phyloP scores from a whole-genome alignment of 2,888 invertebrate species.

The Nomada goodeniana region DNA sequence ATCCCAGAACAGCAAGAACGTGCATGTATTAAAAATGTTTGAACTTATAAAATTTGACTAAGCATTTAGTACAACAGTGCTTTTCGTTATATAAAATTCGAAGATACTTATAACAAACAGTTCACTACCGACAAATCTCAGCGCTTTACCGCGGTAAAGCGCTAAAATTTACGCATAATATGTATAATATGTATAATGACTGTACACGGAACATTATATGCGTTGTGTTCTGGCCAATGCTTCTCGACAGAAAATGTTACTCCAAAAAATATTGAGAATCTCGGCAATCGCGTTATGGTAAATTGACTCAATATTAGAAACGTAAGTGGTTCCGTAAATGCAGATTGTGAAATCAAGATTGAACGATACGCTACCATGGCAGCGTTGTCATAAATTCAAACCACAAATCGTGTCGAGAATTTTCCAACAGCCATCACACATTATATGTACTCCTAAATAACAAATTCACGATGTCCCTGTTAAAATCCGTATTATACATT shows the following conservation, averaged over 20 bases:
- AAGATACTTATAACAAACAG: conserved; percentile 59
- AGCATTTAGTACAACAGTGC: conserved; percentile 57
- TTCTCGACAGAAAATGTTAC: background rate
- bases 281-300: conserved; percentile 41
- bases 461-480: conserved; percentile 46
- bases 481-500: conserved; percentile 54
- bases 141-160: conserved; percentile 13
- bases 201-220: conserved; percentile 51
- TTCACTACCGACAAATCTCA: conserved; percentile 34
- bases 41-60: conserved; percentile 66
- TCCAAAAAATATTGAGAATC: background rate
- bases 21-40: conserved; percentile 56
- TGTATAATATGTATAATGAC: conserved; percentile 27
- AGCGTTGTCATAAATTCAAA: conserved; percentile 60
- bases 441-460: conserved; percentile 48
- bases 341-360: conserved; percentile 43
- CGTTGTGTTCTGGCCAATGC: conserved; percentile 36
- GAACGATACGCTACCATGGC: conserved; percentile 55
- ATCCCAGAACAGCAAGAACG: conserved; percentile 68
- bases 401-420: conserved; percentile 42
- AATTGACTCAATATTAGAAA: conserved; percentile 59
- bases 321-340: conserved; percentile 40
- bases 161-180: conserved; percentile 51
- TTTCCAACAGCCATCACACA: conserved; percentile 62
- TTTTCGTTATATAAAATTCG: conserved; percentile 67